These are phyloP conservation scores for Panopea generosa DNA, from an alignment of 2,888 invertebrate species.

Conservation along the genomic window DNA sequence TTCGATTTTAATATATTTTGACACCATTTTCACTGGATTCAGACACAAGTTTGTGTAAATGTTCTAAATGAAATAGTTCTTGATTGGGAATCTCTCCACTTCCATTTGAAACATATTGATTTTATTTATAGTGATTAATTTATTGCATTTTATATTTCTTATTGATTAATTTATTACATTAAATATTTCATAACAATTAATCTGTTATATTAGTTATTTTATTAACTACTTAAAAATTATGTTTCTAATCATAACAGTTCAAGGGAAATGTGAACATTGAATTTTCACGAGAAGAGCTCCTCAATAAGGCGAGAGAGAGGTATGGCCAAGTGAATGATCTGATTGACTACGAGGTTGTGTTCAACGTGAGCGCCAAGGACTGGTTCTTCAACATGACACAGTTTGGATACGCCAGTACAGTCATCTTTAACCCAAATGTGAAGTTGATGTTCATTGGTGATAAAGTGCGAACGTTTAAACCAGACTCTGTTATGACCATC, in stretches of 20 bases:
- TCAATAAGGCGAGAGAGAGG: conserved; percentile 54
- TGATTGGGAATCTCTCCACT: too few species aligned
- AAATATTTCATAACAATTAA: too few species aligned
- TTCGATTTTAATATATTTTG: too few species aligned
- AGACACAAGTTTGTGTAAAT: too few species aligned
- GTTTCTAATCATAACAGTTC: conserved; percentile 90
- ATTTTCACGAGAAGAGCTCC: conserved; percentile 93
- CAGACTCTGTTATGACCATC: conserved; percentile 95
- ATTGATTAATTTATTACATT: too few species aligned
- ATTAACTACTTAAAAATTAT: too few species aligned
- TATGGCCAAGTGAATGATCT: conserved; percentile 74
- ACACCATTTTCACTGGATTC: too few species aligned
- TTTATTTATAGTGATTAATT: too few species aligned
- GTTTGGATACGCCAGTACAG: conserved; percentile 92
- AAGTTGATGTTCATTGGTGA: conserved; percentile 94
- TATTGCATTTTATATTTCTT: too few species aligned
- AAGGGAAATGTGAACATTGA: conserved; percentile 95
- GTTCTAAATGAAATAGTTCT: too few species aligned
- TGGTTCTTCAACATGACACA: conserved; percentile 83
- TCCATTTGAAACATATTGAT: too few species aligned
- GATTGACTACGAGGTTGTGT: conserved; percentile 80
- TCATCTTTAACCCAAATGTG: conserved; percentile 95
- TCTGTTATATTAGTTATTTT: too few species aligned
- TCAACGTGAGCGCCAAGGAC: conserved; percentile 83
- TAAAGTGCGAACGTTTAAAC: conserved; percentile 97